Evolutionary conservation across 2,888 invertebrate species (phyloP).

Genomic region (Phortica okadai): DNA sequence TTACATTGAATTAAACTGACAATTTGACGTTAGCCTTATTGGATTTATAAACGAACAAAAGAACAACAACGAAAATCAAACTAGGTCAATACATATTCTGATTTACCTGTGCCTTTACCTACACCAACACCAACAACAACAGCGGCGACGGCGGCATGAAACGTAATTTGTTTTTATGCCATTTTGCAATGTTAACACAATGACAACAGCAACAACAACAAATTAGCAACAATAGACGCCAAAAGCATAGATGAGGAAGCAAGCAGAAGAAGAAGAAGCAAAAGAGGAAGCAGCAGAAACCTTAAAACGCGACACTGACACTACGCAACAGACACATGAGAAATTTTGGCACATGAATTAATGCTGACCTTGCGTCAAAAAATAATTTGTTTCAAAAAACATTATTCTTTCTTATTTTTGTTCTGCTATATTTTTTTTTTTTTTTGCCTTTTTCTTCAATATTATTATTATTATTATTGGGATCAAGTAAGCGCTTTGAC

Average conservation of each 20-base stretch:
- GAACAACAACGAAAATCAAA: not conserved
- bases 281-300: not conserved
- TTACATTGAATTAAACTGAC: too few relatives aligned
- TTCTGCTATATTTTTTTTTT: not conserved
- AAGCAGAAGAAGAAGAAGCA: not conserved
- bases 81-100: not conserved
- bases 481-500: too few relatives aligned
- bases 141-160: not conserved
- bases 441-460: not conserved
- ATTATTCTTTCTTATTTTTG: not conserved
- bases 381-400: slow-evolving; percentile 33
- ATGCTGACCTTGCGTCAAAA: slow-evolving; percentile 52
- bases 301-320: too few relatives aligned
- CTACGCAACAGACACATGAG: not conserved
- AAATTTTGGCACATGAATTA: slow-evolving; percentile 53
- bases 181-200: not conserved
- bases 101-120: not conserved
- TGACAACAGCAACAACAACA: slow-evolving; percentile 10
- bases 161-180: not conserved
- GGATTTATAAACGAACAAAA: not conserved
- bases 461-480: not conserved
- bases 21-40: not conserved
- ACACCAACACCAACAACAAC: not conserved
- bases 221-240: slow-evolving; percentile 7
- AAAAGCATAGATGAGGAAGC: not conserved